These are phyloP conservation scores for Apodemia duryi DNA, from an alignment of 2,888 invertebrate genomes.

Conservation along the genomic window DNA sequence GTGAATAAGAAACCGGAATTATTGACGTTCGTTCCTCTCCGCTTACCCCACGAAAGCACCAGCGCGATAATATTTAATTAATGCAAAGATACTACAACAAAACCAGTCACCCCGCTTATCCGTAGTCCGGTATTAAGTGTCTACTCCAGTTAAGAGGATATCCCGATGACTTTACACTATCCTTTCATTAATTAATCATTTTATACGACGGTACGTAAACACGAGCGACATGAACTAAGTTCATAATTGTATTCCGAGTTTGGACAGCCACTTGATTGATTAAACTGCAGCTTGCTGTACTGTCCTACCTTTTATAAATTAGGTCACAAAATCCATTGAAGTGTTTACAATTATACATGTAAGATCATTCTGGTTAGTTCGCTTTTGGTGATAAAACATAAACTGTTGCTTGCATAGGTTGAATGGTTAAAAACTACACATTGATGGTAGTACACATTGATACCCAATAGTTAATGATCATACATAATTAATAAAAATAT, in stretches of 20 bases:
- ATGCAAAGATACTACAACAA: neutral
- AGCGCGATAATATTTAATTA: neutral
- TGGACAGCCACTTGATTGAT: slow-evolving; percentile 72
- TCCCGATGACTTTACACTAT: slow-evolving; percentile 16
- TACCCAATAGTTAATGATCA: too few relatives aligned
- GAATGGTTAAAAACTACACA: too few relatives aligned
- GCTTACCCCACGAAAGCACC: too few relatives aligned
- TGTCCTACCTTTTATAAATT: slow-evolving; percentile 42
- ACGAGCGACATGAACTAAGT: slow-evolving; percentile 67
- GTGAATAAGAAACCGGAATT: too few relatives aligned
- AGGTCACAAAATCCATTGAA: slow-evolving; percentile 35
- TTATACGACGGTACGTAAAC: slow-evolving; percentile 49
- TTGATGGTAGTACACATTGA: too few relatives aligned
- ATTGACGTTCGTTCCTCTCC: too few relatives aligned
- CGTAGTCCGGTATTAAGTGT: neutral
- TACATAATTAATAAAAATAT: too few relatives aligned
- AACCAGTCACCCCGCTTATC: neutral
- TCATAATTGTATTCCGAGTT: slow-evolving; percentile 77
- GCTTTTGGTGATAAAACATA: too few relatives aligned
- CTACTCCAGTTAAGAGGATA: neutral
- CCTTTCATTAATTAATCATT: slow-evolving; percentile 63
- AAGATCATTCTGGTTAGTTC: neutral
- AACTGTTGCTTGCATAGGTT: too few relatives aligned
- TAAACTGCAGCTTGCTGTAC: slow-evolving; percentile 46
- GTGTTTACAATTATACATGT: neutral